phyloP scores from a whole-genome alignment of 1,140 invertebrate genomes.

The Geopemphigus sp. region DNA sequence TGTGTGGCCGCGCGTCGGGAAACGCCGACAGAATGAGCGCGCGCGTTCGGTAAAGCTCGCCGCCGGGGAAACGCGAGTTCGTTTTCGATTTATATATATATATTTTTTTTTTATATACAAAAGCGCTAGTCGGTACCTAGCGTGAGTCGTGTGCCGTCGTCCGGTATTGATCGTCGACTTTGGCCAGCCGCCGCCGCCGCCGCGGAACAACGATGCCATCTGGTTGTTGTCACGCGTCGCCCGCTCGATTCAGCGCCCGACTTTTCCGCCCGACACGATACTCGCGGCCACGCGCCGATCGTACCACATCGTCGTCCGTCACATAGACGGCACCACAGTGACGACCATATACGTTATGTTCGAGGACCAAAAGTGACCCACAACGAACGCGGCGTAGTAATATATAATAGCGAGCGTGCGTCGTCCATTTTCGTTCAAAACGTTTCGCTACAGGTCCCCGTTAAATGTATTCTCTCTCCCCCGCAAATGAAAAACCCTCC shows the following conservation, averaged over 20 bases:
- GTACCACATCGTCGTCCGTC: too few relatives aligned
- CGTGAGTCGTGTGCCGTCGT: neutral
- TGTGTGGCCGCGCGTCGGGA: too few relatives aligned
- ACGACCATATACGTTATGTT: neutral
- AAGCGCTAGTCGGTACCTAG: neutral
- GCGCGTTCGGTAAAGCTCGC: neutral
- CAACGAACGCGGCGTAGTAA: too few relatives aligned
- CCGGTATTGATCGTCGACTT: neutral
- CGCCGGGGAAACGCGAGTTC: neutral
- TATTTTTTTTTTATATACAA: neutral
- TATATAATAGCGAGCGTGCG: too few relatives aligned
- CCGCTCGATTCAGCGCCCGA: too few relatives aligned
- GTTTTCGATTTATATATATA: neutral
- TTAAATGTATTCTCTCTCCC: too few relatives aligned
- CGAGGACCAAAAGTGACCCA: neutral
- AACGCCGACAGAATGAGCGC: neutral
- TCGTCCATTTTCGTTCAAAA: too few relatives aligned
- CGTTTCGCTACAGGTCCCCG: too few relatives aligned
- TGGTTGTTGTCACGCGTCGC: neutral
- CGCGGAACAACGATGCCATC: neutral
- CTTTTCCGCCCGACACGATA: neutral
- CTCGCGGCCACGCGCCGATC: fast-evolving
- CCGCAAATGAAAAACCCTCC: too few relatives aligned
- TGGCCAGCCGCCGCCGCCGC: neutral
- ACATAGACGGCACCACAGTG: neutral